Base-by-base conservation (phyloP, 2,888 invertebrate genomes). In the Tipula confusa region DNA sequence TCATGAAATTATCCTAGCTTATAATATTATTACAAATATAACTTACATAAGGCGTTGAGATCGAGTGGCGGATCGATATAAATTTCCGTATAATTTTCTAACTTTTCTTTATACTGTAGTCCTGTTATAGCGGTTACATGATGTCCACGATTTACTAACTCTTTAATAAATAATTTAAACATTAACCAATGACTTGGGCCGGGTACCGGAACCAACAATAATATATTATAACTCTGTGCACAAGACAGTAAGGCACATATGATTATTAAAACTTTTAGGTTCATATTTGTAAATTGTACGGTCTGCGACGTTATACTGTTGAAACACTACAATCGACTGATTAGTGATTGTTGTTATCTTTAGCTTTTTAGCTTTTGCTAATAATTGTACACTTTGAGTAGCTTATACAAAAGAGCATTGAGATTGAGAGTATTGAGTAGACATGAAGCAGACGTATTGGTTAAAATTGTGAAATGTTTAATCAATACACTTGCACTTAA, bases 171-270 rank as follows among this genome's bases (percentile, higher is more conserved):
- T 85, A 89, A 87, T 84, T 89, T 88, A 84, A 89, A 84, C 89
- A 89, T 89, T 86, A 89, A 85, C 89, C 89, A 89, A 85, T 89
- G 89, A 84, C 89, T 89, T 1, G 89, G 89, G 0, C 88, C 89
- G 0, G 90, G 89, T 84, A 90, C 90, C 0, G 89, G 89, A 0
- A 88, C 88, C 88, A 89, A 87, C 79, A 89, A 88, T 11, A 89
- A 85, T 31, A 89, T 88, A 7, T 88, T 88, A 81, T 86, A 87
- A 1, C 31, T 11, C 9, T 82, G 82, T 33, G 18, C 9, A 15
- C 33, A 7, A 11, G 82, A 82, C 24, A 82, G 0, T 29, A 80
- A 29, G 29, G 6, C 3, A 80, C 29, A 80, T 15, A 11, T 15
- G 7, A 29, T 29, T n/a, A 80, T 13, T 29, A 80, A 4, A 3